A percentile compares a stretch with the other conserved stretches of the same genome.
Evolutionary conservation across 2,113 vertebrate genomes (phyloP).

Genomic region (Athene noctua): DNA sequence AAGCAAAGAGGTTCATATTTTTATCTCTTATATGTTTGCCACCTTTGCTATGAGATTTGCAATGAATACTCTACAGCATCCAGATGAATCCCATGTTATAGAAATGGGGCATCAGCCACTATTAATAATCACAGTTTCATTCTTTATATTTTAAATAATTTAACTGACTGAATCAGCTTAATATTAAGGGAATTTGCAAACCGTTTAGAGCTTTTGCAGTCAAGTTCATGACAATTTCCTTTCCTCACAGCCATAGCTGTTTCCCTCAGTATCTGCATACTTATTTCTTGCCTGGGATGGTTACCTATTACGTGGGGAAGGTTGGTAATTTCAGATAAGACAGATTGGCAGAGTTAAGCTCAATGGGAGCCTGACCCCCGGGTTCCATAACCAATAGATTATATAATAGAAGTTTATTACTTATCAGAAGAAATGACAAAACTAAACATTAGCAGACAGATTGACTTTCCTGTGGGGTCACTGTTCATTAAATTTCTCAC

Average conservation of each 20-base stretch:
- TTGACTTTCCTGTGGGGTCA: conserved; percentile 53
- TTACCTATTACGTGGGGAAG: background rate
- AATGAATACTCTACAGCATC: background rate
- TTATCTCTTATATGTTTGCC: background rate
- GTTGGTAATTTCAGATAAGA: conserved; percentile 6
- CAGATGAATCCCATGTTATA: background rate
- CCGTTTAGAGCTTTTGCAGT: background rate
- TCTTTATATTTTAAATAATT: background rate
- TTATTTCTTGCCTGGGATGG: background rate
- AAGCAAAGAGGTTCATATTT: background rate
- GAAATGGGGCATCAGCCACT: background rate
- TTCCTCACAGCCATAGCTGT: background rate
- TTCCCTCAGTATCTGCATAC: background rate
- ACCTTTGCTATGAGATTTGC: background rate
- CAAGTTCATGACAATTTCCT: background rate
- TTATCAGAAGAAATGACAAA: conserved; percentile 44
- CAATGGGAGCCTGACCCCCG: background rate
- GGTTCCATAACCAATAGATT: conserved; percentile 9
- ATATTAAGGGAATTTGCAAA: background rate
- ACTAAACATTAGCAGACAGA: conserved; percentile 41
- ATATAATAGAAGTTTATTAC: conserved; percentile 26
- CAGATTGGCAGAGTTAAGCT: background rate
- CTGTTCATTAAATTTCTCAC: conserved; percentile 57
- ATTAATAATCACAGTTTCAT: background rate
- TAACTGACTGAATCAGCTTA: background rate